These are phyloP conservation scores for Sycophila sp. DNA, from an alignment of 1,140 invertebrate genomes.

Conservation along the genomic window DNA sequence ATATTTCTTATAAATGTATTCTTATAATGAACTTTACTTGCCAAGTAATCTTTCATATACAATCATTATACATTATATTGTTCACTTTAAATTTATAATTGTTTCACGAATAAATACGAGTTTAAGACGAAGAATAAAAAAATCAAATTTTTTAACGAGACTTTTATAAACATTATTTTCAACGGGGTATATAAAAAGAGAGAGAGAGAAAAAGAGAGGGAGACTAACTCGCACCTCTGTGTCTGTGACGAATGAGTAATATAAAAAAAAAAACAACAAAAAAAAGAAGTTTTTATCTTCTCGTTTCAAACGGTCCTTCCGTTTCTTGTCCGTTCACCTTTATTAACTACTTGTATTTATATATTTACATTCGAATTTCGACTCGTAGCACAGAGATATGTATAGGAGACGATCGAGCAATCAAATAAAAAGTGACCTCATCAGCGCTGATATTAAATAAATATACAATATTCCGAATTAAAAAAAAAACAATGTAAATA, in stretches of 20 bases:
- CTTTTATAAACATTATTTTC: constrained; percentile 27
- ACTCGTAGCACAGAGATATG: constrained; percentile 7
- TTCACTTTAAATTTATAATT: constrained; percentile 21
- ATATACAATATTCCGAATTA: constrained; percentile 38
- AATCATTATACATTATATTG: constrained; percentile 17
- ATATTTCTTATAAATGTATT: constrained; percentile 36
- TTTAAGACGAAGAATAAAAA: background rate
- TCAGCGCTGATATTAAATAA: constrained; percentile 35
- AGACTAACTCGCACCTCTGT: constrained; percentile 1
- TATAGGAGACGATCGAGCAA: constrained; percentile 35
- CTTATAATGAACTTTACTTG: constrained; percentile 35
- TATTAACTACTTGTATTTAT: constrained; percentile 9
- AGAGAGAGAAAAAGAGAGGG: too few relatives aligned
- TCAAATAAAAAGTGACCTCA: constrained; percentile 41
- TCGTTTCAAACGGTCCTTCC: constrained; percentile 9
- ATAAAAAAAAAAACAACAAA: background rate
- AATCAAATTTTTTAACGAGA: constrained; percentile 34
- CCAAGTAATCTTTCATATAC: constrained; percentile 34
- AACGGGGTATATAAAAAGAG: background rate
- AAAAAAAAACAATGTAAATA: constrained; percentile 37
- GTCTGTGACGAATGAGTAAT: constrained; percentile 9
- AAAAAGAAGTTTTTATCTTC: background rate
- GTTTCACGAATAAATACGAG: constrained; percentile 1
- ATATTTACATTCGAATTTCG: background rate
- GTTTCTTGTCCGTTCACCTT: constrained; percentile 15